Evolutionary conservation across 1,140 invertebrate genomes (phyloP).

Genomic region (Scaptomyza pallida): DNA sequence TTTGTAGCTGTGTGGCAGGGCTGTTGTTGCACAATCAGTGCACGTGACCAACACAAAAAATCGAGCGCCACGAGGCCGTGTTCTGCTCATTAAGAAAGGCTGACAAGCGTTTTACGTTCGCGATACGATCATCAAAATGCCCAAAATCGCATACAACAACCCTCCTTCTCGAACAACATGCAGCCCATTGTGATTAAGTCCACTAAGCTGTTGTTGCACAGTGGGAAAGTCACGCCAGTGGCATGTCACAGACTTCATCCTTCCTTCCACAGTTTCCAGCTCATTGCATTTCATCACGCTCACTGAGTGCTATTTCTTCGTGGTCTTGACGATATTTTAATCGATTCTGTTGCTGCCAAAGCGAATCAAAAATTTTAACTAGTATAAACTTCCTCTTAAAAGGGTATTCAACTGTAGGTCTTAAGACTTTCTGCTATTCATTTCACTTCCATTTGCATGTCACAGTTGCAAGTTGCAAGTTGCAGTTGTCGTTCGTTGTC

Average conservation of each 20-base stretch:
- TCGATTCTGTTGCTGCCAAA: not conserved
- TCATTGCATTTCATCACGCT: conserved; percentile 54
- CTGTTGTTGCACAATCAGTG: conserved; percentile 33
- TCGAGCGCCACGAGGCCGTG: conserved; percentile 59
- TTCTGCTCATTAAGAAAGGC: conserved; percentile 71
- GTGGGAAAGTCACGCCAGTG: conserved; percentile 55
- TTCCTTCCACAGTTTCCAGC: conserved; percentile 42
- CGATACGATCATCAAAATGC: conserved; percentile 62
- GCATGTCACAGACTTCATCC: conserved; percentile 26
- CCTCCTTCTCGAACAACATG: conserved; percentile 3
- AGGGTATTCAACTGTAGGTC: not conserved
- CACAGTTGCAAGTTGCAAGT: conserved; percentile 4
- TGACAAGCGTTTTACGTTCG: conserved; percentile 62
- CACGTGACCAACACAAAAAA: conserved; percentile 67
- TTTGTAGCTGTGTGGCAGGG: conserved; percentile 10
- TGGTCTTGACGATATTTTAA: not conserved
- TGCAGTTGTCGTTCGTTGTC: conserved; percentile 14
- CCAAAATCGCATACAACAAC: conserved; percentile 25
- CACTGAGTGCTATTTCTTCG: not conserved
- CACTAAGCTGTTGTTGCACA: conserved; percentile 56
- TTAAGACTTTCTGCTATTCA: not conserved
- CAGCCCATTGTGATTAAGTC: conserved; percentile 34
- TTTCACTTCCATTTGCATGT: conserved; percentile 21
- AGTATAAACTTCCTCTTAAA: too few relatives aligned
- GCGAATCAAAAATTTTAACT: not conserved